Base-by-base conservation (phyloP, 2,797 vertebrate genomes). In the Micromesistius poutassou region DNA sequence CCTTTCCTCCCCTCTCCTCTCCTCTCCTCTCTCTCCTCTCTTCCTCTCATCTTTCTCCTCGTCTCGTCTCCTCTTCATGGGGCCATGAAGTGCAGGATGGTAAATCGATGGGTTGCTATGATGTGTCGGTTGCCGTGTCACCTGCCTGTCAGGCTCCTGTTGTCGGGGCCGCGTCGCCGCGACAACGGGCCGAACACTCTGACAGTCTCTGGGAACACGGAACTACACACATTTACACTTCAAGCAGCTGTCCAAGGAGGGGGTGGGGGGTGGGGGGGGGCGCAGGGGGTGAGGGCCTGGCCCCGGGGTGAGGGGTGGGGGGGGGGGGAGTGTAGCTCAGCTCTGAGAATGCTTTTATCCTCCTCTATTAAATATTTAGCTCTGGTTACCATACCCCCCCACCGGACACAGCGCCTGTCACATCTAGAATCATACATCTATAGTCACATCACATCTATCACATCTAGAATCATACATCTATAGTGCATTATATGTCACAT, bases 21-120 rank as follows among this genome's bases (percentile, higher is more conserved):
- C 40, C 12, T 12, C 40, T 42, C 13, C 1, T 13, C 40, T 42
- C 40, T 42, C 40, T 13, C 4, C 40, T 42, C 50, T n/a, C 50
- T 22, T 12, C 4, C 46, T 19, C 46, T 35, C 4, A 1, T 0
- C 40, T 42, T 0, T 36, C 88, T 87, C 84, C 87, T 90, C 91
- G 92, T 88, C 33, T 35, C 89, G n/a, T 25, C 55, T 62, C 55
- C 55, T 62, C 55, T 12, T 22, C 46, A 50, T 22, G 46, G 46
- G 46, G 85, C 80, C 77, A 81, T 78, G 79, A 78, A 81, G 79
- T 80, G 80, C 74, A 68, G 78, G 77, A 78, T 79, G 78, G 80
- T 95, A 97, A 98, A 98, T 99, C 98, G 96, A 98, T 99, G 97
- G 93, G 95, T 97, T 98, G 98, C 97, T 96, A 98, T 99, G 98